phyloP scores from a whole-genome alignment of 1,140 invertebrate species.

The Danaus melanippus region DNA sequence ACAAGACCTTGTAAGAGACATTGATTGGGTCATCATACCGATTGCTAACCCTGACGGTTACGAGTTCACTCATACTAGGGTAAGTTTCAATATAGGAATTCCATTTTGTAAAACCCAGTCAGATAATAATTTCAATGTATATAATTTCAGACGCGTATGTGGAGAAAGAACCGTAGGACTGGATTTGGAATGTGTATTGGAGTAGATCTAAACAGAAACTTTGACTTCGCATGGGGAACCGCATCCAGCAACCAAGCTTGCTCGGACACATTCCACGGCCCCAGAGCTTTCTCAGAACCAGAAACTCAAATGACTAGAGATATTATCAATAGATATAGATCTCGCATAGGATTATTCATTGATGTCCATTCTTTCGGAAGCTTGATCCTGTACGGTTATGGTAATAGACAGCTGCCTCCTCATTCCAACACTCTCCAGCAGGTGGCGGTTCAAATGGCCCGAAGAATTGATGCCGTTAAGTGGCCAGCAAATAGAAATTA shows the following conservation, averaged over 20 bases:
- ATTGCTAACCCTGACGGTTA: slow-evolving; percentile 74
- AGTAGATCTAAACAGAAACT: slow-evolving; percentile 78
- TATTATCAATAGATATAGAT: slow-evolving; percentile 45
- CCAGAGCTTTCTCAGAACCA: slow-evolving; percentile 79
- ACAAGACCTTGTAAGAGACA: slow-evolving; percentile 50
- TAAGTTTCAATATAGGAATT: slow-evolving; percentile 11
- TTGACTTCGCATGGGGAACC: slow-evolving; percentile 73
- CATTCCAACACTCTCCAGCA: slow-evolving; percentile 53
- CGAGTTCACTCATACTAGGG: slow-evolving; percentile 42
- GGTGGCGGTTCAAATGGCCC: slow-evolving; percentile 51
- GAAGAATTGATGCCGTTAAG: slow-evolving; percentile 35
- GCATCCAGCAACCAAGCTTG: slow-evolving; percentile 73
- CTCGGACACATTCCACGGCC: slow-evolving; percentile 78
- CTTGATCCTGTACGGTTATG: slow-evolving; percentile 55
- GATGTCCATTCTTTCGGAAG: slow-evolving; percentile 78
- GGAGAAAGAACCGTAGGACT: slow-evolving; percentile 23
- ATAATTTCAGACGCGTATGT: slow-evolving; percentile 21
- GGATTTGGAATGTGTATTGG: slow-evolving; percentile 59
- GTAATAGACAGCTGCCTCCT: slow-evolving; percentile 44
- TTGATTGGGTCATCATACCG: slow-evolving; percentile 68
- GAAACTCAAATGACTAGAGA: slow-evolving; percentile 72
- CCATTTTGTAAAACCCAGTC: too few species aligned
- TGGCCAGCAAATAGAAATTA: slow-evolving; percentile 10
- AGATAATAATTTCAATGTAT: too few species aligned
- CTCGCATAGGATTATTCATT: slow-evolving; percentile 70